Evolutionary conservation across 2,797 vertebrate genomes (phyloP), one percentile per base, ranked within the genome.

Genomic region (Gymnothorax reevesii): DNA sequence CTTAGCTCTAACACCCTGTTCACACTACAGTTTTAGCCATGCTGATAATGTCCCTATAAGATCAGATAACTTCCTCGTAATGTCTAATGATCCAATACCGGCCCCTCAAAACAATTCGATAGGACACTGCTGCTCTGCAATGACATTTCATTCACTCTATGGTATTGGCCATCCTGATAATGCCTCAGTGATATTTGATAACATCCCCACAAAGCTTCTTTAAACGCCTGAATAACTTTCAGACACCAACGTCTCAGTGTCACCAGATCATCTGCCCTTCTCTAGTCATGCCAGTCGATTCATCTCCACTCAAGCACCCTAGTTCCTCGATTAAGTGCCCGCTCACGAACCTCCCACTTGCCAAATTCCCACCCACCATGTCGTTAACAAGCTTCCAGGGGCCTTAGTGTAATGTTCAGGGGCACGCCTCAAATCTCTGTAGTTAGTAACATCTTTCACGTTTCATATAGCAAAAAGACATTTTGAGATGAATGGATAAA

Each of bases 321-420:
- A 42, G 33, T 42, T 60, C 59, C 59, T 17, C 59, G 12, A 60
- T 60, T 15, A 12, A 12, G 12, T 60, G 59, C 12, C 59, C 59
- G 59, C 59, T 0, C 59, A 60, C 59, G 17, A 42, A 42, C 33
- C 33, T 42, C 2, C 33, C 82, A 20, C 59, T 0, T 52, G 77
- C 2, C n/a, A 20, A 22, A 42, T 8, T 57, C 62, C 85, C 79
- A 10, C 22, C 52, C 17, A 59, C 75, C 20, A 25, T 33, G 1
- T 57, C 85, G 42, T 54, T 86, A 86, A 80, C 75, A 60, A 42
- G 85, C 42, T 75, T 85, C 57, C 55, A 75, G 85, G 25, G 85
- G 22, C 42, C 20, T 7, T 6, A 9, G 22, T 57, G 17, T 42
- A 33, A 27, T 12, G 73, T 12, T 12, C 12, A 77, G 73, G 27